These are phyloP conservation scores for Saxicola maurus DNA, from an alignment of 2,797 vertebrate genomes.

Conservation along the genomic window DNA sequence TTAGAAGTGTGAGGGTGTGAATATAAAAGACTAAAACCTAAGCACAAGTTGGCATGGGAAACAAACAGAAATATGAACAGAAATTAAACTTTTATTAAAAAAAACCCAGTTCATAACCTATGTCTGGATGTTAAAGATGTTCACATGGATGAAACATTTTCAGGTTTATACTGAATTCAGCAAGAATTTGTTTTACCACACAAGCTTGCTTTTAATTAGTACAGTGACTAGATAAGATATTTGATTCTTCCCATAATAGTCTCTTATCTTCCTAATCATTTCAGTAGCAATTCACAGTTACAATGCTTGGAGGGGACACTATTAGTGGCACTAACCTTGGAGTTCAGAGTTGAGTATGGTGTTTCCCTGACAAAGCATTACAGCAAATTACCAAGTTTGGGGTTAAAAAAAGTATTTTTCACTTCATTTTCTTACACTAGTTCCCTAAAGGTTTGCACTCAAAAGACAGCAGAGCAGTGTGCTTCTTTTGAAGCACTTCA, in stretches of 20 bases:
- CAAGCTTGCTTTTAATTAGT: background rate
- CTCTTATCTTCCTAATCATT: background rate
- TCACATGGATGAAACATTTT: background rate
- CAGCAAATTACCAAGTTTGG: background rate
- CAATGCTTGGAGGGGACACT: background rate
- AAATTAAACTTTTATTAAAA: background rate
- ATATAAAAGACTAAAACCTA: background rate
- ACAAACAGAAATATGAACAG: background rate
- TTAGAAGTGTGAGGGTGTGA: background rate
- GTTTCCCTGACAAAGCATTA: background rate
- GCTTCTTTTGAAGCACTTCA: constrained; percentile 7
- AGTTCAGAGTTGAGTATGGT: constrained; percentile 9
- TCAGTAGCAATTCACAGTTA: background rate
- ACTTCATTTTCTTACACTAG: background rate
- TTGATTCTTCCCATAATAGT: background rate
- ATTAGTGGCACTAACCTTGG: background rate
- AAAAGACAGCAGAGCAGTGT: background rate
- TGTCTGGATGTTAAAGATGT: background rate
- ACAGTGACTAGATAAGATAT: background rate
- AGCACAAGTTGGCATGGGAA: background rate
- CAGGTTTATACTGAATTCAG: background rate
- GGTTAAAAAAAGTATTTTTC: background rate
- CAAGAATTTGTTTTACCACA: background rate
- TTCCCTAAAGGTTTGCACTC: background rate
- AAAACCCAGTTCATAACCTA: background rate